These are phyloP conservation scores for Oligia fasciuncula DNA, from an alignment of 2,888 invertebrate species.

Conservation along the genomic window DNA sequence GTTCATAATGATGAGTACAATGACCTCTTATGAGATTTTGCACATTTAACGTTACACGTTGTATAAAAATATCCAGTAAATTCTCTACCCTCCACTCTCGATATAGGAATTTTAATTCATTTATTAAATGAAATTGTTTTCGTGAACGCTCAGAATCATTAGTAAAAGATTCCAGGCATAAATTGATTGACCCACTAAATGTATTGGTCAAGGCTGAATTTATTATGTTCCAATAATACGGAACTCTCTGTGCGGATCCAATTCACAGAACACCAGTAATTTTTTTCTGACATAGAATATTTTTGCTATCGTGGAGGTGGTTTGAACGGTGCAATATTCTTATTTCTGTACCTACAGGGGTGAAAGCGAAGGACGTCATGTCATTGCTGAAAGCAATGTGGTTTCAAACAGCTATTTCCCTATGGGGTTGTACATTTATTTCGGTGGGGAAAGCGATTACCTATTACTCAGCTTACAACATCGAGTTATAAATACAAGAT, in stretches of 20 bases:
- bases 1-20: too few species aligned
- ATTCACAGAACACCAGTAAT: not conserved
- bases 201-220: not conserved
- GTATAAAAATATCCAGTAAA: not conserved
- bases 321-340: conserved; percentile 7
- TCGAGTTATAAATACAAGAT: not conserved
- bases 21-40: too few species aligned
- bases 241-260: not conserved
- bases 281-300: conserved; percentile 12
- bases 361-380: not conserved
- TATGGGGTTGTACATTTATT: conserved; percentile 4
- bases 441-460: not conserved
- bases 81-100: not conserved
- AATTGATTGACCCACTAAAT: conserved; percentile 3
- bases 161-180: not conserved
- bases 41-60: too few species aligned
- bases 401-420: conserved; percentile 19
- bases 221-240: conserved; percentile 1
- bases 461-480: too few species aligned
- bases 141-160: not conserved
- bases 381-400: not conserved
- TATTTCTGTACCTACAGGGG: conserved; percentile 9
- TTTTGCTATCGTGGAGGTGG: conserved; percentile 7
- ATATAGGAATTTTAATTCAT: not conserved
- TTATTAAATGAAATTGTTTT: not conserved